Evolutionary conservation across 2,888 invertebrate species (phyloP).

Genomic region (Conus canariensis): DNA sequence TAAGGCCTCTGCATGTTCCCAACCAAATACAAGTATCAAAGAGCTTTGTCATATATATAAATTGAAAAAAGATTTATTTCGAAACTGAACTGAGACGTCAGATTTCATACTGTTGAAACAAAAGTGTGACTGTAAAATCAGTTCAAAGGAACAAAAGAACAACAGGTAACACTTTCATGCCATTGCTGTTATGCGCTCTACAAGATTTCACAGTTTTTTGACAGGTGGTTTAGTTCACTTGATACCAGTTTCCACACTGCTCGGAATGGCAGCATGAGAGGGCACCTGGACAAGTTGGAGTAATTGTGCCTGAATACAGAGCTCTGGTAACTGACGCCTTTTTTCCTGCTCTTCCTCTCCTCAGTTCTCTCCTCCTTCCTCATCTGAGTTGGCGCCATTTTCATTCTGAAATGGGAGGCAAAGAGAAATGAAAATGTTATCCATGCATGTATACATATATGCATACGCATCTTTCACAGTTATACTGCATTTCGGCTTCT

Average conservation of each 20-base stretch:
- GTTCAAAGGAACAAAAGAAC: too few species aligned
- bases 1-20: too few species aligned
- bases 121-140: too few species aligned
- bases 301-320: not conserved
- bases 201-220: not conserved
- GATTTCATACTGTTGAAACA: too few species aligned
- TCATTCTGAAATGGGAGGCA: slow-evolving; percentile 41
- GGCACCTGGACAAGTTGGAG: not conserved
- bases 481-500: too few species aligned
- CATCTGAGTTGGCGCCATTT: slow-evolving; percentile 40
- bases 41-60: too few species aligned
- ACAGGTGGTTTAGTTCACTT: too few species aligned
- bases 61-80: too few species aligned
- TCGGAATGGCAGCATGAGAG: not conserved
- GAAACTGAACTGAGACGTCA: too few species aligned
- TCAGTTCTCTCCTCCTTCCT: slow-evolving; percentile 45
- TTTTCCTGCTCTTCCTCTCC: not conserved
- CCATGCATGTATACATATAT: not conserved
- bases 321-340: not conserved
- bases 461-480: not conserved
- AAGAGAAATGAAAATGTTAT: not conserved
- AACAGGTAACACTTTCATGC: too few species aligned
- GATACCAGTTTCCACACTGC: not conserved
- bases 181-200: too few species aligned
- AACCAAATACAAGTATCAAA: too few species aligned